phyloP scores from a whole-genome alignment of 2,113 vertebrate species.

The Melospiza melodia region DNA sequence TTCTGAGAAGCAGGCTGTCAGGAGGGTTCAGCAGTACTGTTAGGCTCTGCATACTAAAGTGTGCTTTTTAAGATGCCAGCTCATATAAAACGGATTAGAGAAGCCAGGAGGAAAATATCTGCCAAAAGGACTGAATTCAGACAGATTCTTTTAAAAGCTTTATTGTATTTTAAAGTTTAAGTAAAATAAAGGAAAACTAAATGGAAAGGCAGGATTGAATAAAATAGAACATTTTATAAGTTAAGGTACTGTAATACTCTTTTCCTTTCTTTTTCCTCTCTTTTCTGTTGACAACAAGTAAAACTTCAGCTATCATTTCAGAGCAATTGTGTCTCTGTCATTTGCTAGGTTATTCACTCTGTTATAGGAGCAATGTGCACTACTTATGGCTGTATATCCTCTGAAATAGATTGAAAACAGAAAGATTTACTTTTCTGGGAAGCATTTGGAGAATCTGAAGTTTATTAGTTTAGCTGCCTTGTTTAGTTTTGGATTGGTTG shows the following conservation, averaged over 20 bases:
- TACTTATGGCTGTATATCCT: not conserved
- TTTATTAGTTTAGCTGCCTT: not conserved
- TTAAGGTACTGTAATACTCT: not conserved
- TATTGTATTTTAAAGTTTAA: not conserved
- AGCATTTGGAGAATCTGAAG: not conserved
- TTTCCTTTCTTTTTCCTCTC: not conserved
- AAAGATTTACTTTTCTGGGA: not conserved
- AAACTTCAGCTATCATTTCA: not conserved
- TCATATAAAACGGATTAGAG: not conserved
- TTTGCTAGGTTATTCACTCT: not conserved
- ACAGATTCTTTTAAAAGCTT: not conserved
- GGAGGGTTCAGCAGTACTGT: not conserved
- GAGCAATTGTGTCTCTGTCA: not conserved
- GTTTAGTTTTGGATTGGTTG: not conserved
- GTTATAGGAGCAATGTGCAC: not conserved
- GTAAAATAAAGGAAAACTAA: not conserved
- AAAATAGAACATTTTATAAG: not conserved
- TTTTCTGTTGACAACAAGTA: not conserved
- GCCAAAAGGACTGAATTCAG: not conserved
- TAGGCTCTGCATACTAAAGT: not conserved
- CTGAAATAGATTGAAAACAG: not conserved
- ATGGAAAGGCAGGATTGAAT: not conserved
- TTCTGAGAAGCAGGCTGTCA: constrained; percentile 3
- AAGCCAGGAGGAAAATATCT: not conserved
- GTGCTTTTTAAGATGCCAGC: not conserved